These are phyloP conservation scores for Anser cygnoides DNA, from an alignment of 2,113 vertebrate species.

Conservation along the genomic window DNA sequence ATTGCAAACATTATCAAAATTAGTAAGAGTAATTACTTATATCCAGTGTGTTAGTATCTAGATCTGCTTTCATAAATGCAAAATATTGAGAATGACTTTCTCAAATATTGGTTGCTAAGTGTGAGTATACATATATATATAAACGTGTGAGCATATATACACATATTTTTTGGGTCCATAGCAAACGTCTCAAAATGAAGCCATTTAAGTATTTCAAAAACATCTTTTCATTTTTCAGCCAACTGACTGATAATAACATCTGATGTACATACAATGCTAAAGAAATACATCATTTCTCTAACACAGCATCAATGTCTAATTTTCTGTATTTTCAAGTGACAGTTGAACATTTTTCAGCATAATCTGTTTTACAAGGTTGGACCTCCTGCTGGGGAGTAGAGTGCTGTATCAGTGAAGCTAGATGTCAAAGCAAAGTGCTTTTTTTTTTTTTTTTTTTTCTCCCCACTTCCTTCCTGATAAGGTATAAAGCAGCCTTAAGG, in stretches of 20 bases:
- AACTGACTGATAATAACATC: background rate
- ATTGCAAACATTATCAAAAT: background rate
- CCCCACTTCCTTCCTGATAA: background rate
- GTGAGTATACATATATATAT: background rate
- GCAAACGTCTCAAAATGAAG: background rate
- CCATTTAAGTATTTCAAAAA: background rate
- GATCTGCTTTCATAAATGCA: background rate
- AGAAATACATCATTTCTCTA: background rate
- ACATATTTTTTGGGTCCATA: background rate
- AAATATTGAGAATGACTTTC: background rate
- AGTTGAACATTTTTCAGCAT: background rate
- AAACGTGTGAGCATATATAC: fast-evolving
- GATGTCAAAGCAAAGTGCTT: constrained; percentile 19
- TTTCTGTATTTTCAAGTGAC: constrained; percentile 13
- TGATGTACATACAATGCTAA: background rate
- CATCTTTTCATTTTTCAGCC: background rate
- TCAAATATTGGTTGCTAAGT: background rate
- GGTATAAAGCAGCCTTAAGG: constrained; percentile 26
- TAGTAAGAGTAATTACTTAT: background rate
- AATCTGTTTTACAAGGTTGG: constrained; percentile 12
- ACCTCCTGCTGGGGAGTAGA: constrained; percentile 36
- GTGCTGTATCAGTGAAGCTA: constrained; percentile 6
- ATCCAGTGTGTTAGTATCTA: background rate
- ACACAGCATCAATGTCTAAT: background rate
- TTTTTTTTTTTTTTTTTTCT: too few relatives aligned